phyloP scores from a whole-genome alignment of 2,888 invertebrate genomes.

The Cabera pusaria region DNA sequence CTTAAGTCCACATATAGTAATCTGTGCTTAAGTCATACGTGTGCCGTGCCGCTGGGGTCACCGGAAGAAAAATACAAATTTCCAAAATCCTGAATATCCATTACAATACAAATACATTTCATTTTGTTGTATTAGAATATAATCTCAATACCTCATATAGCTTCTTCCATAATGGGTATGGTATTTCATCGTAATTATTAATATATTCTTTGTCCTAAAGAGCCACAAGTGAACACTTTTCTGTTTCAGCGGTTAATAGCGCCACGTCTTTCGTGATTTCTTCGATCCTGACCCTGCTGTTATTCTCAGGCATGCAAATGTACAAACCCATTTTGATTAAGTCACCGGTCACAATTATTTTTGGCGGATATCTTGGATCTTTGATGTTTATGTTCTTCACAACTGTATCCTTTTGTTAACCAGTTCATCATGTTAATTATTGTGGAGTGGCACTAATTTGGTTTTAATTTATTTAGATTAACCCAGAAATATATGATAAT shows the following conservation, averaged over 20 bases:
- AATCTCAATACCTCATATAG: too few relatives aligned
- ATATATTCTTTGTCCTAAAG: neutral
- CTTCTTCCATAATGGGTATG: slow-evolving; percentile 14
- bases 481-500: too few relatives aligned
- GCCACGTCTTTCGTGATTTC: slow-evolving; percentile 91
- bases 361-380: slow-evolving; percentile 95
- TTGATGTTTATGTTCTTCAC: slow-evolving; percentile 92
- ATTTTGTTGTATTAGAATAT: too few relatives aligned
- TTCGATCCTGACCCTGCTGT: slow-evolving; percentile 89
- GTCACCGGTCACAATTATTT: slow-evolving; percentile 91
- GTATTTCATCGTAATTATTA: slow-evolving; percentile 3
- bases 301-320: slow-evolving; percentile 97
- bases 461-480: too few relatives aligned
- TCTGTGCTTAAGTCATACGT: too few relatives aligned
- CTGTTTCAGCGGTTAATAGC: slow-evolving; percentile 86
- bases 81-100: too few relatives aligned
- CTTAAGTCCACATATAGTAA: too few relatives aligned
- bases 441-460: too few relatives aligned
- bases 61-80: too few relatives aligned
- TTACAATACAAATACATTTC: too few relatives aligned
- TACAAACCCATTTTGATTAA: slow-evolving; percentile 91
- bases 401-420: slow-evolving; percentile 90
- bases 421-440: too few relatives aligned
- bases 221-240: neutral
- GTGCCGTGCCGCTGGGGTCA: too few relatives aligned